phyloP scores from a whole-genome alignment of 2,113 vertebrate species.

The Oryzias woworae region DNA sequence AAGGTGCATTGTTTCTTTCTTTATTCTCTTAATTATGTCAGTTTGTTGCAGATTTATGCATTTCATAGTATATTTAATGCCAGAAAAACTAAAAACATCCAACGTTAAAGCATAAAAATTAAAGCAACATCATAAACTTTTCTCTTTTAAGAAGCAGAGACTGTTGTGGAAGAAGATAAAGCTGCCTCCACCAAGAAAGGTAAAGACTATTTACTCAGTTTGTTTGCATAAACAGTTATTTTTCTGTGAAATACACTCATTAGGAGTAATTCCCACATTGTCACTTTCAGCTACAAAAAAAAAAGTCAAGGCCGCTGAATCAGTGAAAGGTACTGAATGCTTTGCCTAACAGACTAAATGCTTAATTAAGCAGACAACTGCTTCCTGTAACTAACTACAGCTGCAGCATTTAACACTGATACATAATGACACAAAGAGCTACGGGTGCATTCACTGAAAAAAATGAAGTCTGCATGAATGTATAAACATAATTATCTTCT shows the following conservation, averaged over 20 bases:
- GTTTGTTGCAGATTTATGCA: no score
- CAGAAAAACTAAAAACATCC: not conserved
- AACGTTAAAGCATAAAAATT: no score
- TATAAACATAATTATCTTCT: slow-evolving; percentile 24
- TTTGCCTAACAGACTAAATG: not conserved
- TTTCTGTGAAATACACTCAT: not conserved
- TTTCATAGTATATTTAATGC: no score
- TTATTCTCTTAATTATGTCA: no score
- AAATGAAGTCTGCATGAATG: slow-evolving; percentile 19
- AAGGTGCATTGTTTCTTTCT: no score
- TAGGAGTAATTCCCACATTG: slow-evolving; percentile 3
- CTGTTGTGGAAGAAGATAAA: slow-evolving; percentile 39
- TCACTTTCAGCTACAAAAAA: slow-evolving; percentile 45
- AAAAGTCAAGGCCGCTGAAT: slow-evolving; percentile 34
- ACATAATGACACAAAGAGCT: slow-evolving; percentile 7
- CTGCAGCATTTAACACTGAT: slow-evolving; percentile 17
- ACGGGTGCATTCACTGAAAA: slow-evolving; percentile 29
- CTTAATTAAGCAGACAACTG: slow-evolving; percentile 14
- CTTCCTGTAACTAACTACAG: slow-evolving; percentile 1
- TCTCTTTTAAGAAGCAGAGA: slow-evolving; percentile 42
- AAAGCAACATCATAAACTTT: not conserved
- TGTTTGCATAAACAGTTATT: not conserved
- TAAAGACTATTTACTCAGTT: slow-evolving; percentile 9
- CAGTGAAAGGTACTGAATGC: slow-evolving; percentile 48
- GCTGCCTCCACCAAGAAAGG: slow-evolving; percentile 53